These are phyloP conservation scores for Elymnias hypermnestra DNA, from an alignment of 1,140 invertebrate species.

Conservation along the genomic window DNA sequence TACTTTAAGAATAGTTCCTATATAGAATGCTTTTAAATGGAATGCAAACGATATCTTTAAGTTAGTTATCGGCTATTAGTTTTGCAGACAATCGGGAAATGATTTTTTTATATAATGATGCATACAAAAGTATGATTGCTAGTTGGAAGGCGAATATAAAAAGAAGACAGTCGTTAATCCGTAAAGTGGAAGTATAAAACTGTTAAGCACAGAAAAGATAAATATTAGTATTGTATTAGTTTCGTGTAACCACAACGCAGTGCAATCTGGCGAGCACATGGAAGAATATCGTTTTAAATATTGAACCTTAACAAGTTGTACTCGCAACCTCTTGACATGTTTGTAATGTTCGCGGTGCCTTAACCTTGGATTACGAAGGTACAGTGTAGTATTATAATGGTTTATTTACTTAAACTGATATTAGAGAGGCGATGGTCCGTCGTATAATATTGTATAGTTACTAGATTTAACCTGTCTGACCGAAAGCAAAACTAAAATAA, in stretches of 20 bases:
- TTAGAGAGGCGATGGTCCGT: too few relatives aligned
- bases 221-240: constrained; percentile 15
- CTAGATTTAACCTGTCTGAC: too few relatives aligned
- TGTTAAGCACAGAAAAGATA: background rate
- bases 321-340: background rate
- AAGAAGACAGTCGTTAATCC: background rate
- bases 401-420: background rate
- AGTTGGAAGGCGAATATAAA: too few relatives aligned
- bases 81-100: too few relatives aligned
- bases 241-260: constrained; percentile 25
- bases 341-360: background rate
- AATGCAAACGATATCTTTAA: too few relatives aligned
- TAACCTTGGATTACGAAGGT: background rate
- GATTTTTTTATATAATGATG: too few relatives aligned
- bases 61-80: too few relatives aligned
- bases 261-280: constrained; percentile 61
- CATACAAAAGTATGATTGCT: too few relatives aligned
- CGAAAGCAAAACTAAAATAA: too few relatives aligned
- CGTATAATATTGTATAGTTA: too few relatives aligned
- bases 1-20: too few relatives aligned
- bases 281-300: constrained; percentile 31
- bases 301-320: constrained; percentile 17
- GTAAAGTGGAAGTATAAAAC: constrained; percentile 8
- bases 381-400: background rate
- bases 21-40: too few relatives aligned